These are phyloP conservation scores for Meiosimyza decipiens DNA, from an alignment of 2,888 invertebrate species.

Conservation along the genomic window DNA sequence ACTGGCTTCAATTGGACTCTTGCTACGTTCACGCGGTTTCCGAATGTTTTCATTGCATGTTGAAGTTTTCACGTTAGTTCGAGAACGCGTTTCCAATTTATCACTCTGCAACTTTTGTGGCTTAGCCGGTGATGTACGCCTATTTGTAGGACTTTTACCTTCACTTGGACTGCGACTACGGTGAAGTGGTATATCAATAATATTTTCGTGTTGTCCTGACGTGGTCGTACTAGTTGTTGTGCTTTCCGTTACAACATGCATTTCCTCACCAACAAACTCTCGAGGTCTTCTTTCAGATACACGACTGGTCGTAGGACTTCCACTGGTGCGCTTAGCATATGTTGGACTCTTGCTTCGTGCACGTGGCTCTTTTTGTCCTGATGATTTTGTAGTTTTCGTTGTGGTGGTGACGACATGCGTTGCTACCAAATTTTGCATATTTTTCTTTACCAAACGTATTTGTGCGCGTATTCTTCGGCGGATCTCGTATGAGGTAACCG, in stretches of 20 bases:
- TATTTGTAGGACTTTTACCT: not conserved
- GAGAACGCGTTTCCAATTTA: conserved; percentile 33
- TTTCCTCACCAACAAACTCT: conserved; percentile 15
- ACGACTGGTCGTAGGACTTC: not conserved
- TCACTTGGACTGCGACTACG: conserved; percentile 40
- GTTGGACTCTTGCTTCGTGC: conserved; percentile 38
- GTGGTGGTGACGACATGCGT: conserved; percentile 30
- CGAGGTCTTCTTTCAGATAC: not conserved
- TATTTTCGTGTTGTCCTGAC: conserved; percentile 6
- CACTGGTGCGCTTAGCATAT: not conserved
- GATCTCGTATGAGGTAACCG: conserved; percentile 81
- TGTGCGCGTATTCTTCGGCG: conserved; percentile 81
- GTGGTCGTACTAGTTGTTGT: not conserved
- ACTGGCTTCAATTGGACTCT: conserved; percentile 48
- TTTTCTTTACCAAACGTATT: conserved; percentile 78
- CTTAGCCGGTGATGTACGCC: not conserved
- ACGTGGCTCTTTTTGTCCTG: conserved; percentile 24
- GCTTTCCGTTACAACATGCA: too few species aligned
- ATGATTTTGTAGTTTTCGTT: conserved; percentile 33
- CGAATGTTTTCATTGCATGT: conserved; percentile 30
- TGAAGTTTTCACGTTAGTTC: conserved; percentile 36
- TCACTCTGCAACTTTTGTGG: not conserved
- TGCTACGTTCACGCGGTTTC: conserved; percentile 51
- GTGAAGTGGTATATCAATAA: conserved; percentile 31
- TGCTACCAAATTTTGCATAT: conserved; percentile 68